Evolutionary conservation across 1,140 invertebrate species (phyloP), one percentile per base, ranked within the genome.

Genomic region (Tachypleus tridentatus): DNA sequence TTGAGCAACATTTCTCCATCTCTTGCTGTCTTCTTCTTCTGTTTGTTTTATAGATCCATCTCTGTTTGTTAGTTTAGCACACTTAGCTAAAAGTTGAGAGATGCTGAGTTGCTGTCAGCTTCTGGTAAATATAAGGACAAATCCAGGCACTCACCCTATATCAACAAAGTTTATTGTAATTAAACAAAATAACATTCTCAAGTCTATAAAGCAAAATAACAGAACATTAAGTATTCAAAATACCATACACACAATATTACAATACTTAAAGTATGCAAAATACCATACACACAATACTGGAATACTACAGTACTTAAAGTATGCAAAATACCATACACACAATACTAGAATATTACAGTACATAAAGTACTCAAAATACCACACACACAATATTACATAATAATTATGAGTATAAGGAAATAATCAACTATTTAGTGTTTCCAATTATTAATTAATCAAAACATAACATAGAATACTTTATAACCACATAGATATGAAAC

Each of bases 101-200:
- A 93, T 84, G 70, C 88, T 82, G 64, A 83, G 69, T 87, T 91
- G 3, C 93, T 93, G 73, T 91, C 92, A 6, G 90, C 89, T 79
- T 95, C 91, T 1, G 93, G 93, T 57, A 97, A 80, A 75, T 89
- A 95, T 53, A 97, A 79, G 60, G 87, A 86, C 73, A 95, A 83
- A 76, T 94, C 92, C 51, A 94, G 85, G 65, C 88, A 89, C 77
- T 97, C 93, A 6, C 91, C 93, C 82, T 85, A 71, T 58, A 70
- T 74, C 67, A 65, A 7, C 29, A 10, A 60, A 57, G 51, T 54
- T 54, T 10, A 51, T 10, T 49, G 47, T 11, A 48, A 49, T n/a
- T 7, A 54, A 54, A 8, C 7, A 54, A 54, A 54, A 0, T 8
- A 8, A n/a, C 7, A 54, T n/a, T 8, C 7, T n/a, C 7, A 8